Base-by-base conservation (phyloP, 2,113 vertebrate species). In the Mesitornis unicolor region DNA sequence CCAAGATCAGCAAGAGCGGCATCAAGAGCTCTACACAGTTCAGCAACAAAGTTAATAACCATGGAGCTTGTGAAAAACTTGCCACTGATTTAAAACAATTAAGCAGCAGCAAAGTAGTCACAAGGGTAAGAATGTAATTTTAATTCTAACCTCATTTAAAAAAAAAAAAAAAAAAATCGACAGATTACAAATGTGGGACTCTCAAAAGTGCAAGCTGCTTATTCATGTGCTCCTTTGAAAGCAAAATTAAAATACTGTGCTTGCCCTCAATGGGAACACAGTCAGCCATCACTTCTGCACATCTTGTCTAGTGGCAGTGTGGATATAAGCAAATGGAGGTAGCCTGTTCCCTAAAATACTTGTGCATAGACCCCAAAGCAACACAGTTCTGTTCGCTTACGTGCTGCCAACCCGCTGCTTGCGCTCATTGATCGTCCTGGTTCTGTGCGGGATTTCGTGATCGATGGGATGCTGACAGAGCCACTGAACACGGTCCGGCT, bases 351-450 rank as follows among this genome's bases (percentile, higher is more conserved):
- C 76, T 48, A 59, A 35, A 53, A 47, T 9, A 10, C 16, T 13
- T 14, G 45, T 59, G 63, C 21, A 28, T 2, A 48, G 79, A 45
- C 40, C 50, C 60, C 90, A 63, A 11, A 47, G 35, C 51, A 16
- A 68, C 20, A 19, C 3, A n/a, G 45, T 42, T 36, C 16, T 7
- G 82, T 76, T 64, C 48, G 99, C 99, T 99, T 98, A 99, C 99
- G 98, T 98, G 99, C 98, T 84, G 99, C 99, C 65, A 99, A 97
- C 17, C 99, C 99, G 4, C 99, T 99, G 98, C 99, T 99, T 12
- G 99, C 99, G 4, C 99, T 99, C 99, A 99, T 99, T 50, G 99
- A 99, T 18, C 99, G 98, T 5, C 99, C 99, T 1, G 99, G 99
- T 83, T 99, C 99, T 2, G 97, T 98, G 89, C 99, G 98, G 96